Evolutionary conservation across 1,140 invertebrate species (phyloP), one percentile per base, ranked within the genome.

Genomic region (Drosophila melanogaster): DNA sequence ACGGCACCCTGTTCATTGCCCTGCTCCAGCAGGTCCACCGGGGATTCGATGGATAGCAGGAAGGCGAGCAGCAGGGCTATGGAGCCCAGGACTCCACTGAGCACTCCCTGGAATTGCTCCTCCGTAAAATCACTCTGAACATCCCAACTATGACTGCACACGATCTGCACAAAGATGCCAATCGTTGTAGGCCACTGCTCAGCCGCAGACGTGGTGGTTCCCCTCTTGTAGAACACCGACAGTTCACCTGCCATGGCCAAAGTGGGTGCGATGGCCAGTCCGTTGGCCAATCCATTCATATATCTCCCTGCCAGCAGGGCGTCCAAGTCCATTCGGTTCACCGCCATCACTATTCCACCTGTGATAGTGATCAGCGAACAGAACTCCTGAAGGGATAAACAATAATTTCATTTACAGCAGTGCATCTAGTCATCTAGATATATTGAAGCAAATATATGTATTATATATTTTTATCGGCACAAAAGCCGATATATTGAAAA

Each of bases 91-190:
- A 90, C 24, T 1, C 66, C 58, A 30, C 58, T 75, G 0, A 90
- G 12, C 0, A 75, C 44, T 4, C 90, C 90, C 54, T 70, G 69
- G 19, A 91, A 58, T 33, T 80, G 74, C n/a, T 75, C 77, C 17
- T 57, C 56, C 1, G 43, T 70, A 1, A 85, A 74, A 1, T 81
- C 67, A 11, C 47, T 46, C 2, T 73, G 67, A 7, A 14, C 3
- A 37, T 58, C 64, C 71, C 75, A 89, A 17, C 50, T 62, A 3
- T 53, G 57, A 8, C 61, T 50, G 60, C 75, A 71, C 6, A 85
- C 61, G 38, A 91, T 79, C 49, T 87, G 84, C 50, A 89, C 75
- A 7, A 89, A 87, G 35, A 87, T 70, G 8, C 84, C 84, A 24
- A 87, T 22, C 3, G 62, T 65, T 5, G 43, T 62, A 22, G 66